Base-by-base conservation (phyloP, 1,140 invertebrate genomes). In the Riptortus pedestris region DNA sequence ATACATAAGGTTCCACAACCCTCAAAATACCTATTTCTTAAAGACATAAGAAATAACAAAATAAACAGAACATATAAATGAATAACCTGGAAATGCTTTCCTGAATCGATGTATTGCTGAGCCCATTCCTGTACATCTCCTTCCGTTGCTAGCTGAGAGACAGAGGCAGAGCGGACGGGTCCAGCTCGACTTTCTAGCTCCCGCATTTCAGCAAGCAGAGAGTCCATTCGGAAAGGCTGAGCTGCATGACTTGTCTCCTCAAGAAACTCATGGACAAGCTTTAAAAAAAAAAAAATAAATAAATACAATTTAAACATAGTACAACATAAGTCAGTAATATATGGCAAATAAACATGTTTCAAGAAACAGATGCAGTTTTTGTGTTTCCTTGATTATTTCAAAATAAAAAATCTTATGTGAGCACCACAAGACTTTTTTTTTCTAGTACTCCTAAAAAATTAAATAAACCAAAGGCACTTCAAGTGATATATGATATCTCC, bases 221-320 rank as follows among this genome's bases (percentile, higher is more conserved):
- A 74, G 24, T 78, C 79, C 81, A 83, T 82, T 62, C 78, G 71
- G 73, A 92, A 92, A 1, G 87, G 88, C 74, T 91, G 87, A 2
- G 90, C 88, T 65, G 77, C 68, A 62, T 75, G 69, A 18, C 77
- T 74, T 51, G 78, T 80, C 70, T 84, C 81, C 65, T 81, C 80
- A 60, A 88, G 72, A 74, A 87, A 89, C 73, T 88, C 83, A 72
- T 86, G 80, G 7, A 85, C 85, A 68, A 87, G 74, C 77, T 87
- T 78, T 68, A 72, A 71, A 14, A 72, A 33, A 63, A 66, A 57
- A 11, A 60, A 2, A 9, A 45, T 61, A 29, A 38, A 38, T n/a
- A n/a, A n/a, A 24, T 51, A n/a, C 2, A 66, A 9, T 63, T 18
- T 20, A 22, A n/a, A 31, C 28, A 62, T 27, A 38, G 20, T 52